Percentiles rank a stretch among this genome's conserved stretches.
phyloP scores from a whole-genome alignment of 2,888 invertebrate genomes.

The Epistrophe eligans region DNA sequence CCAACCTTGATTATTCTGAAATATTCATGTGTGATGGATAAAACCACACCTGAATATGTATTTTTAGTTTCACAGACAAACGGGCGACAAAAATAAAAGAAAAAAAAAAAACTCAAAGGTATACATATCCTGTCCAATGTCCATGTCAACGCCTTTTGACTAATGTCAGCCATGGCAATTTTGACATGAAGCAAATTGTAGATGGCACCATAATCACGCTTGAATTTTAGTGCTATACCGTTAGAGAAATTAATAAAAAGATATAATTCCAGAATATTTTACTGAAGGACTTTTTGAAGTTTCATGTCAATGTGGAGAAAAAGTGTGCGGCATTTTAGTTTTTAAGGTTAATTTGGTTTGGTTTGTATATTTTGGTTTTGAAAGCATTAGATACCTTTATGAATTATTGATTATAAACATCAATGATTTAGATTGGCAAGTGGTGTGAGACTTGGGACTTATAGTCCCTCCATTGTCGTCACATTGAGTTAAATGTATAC shows the following conservation, averaged over 20 bases:
- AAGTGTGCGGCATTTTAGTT: not conserved
- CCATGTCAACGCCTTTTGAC: conserved; percentile 37
- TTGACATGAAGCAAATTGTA: conserved; percentile 29
- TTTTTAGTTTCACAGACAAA: conserved; percentile 14
- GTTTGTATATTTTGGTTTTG: no score
- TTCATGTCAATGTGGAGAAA: not conserved
- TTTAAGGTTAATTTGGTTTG: not conserved
- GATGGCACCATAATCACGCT: conserved; percentile 36
- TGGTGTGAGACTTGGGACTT: no score
- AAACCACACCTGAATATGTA: conserved; percentile 1
- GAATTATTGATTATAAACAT: not conserved
- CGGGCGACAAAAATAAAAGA: not conserved
- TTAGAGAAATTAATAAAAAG: conserved; percentile 26
- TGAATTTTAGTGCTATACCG: conserved; percentile 23
- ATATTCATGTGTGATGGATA: conserved; percentile 23
- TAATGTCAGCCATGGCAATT: conserved; percentile 32
- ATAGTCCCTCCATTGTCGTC: no score
- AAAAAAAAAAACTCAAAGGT: not conserved
- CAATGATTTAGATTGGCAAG: no score
- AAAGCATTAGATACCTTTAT: not conserved
- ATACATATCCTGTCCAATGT: conserved; percentile 17
- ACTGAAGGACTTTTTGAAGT: not conserved
- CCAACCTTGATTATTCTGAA: not conserved
- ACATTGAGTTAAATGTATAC: no score
- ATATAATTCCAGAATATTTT: not conserved